Conservation (phyloP, 2,888 invertebrate species). For the Mallateleia sp. region DNA sequence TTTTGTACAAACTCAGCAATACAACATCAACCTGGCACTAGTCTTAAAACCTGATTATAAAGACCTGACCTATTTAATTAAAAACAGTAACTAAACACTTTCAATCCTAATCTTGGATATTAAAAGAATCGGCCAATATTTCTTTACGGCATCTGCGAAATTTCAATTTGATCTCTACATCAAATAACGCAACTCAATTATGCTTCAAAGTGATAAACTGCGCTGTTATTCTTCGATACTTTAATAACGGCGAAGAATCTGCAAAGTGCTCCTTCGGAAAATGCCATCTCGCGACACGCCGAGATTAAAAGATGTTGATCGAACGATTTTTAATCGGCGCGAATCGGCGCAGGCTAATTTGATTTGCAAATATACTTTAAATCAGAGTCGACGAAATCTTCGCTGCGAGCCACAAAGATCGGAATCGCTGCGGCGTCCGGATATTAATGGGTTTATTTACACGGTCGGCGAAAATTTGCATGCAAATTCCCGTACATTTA, state of each 20-base stretch:
- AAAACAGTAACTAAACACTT: no score
- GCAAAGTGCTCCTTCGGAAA: neutral
- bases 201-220: no score
- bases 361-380: constrained; percentile 64
- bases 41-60: no score
- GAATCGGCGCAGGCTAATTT: constrained; percentile 46
- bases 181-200: no score
- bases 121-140: no score
- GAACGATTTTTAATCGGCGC: constrained; percentile 41
- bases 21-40: no score
- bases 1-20: no score
- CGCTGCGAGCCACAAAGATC: constrained; percentile 57
- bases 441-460: constrained; percentile 80
- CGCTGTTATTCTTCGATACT: neutral
- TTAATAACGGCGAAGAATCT: neutral
- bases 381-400: constrained; percentile 45
- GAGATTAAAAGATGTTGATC: constrained; percentile 34
- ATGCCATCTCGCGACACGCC: neutral
- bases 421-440: constrained; percentile 58
- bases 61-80: no score
- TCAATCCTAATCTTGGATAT: no score
- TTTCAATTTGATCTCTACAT: no score
- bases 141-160: no score
- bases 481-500: constrained; percentile 72
- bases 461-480: constrained; percentile 74